These are phyloP conservation scores for Platorchestia sp. DNA, from an alignment of 1,140 invertebrate genomes.

Conservation along the genomic window DNA sequence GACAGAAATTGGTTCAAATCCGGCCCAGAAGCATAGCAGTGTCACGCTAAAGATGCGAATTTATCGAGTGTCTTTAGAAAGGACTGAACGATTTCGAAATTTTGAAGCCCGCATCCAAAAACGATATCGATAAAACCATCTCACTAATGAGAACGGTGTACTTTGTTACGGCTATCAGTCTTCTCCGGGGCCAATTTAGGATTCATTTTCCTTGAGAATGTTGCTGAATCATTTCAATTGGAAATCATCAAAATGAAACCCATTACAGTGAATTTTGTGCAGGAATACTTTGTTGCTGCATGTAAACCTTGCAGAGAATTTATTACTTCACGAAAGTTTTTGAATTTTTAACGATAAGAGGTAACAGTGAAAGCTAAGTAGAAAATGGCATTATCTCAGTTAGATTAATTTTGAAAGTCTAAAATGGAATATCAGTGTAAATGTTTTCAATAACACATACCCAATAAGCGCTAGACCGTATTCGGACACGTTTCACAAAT, in stretches of 20 bases:
- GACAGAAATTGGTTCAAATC: no score
- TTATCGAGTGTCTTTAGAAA: neutral
- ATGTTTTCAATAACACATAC: no score
- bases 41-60: neutral
- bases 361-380: no score
- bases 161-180: neutral
- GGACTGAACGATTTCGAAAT: neutral
- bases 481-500: no score
- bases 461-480: no score
- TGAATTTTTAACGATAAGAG: no score
- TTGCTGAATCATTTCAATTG: neutral
- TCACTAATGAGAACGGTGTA: neutral
- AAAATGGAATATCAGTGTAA: no score
- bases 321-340: no score
- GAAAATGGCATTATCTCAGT: no score
- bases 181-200: neutral
- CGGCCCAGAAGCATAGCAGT: neutral
- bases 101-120: neutral
- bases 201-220: neutral
- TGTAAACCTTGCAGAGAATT: no score
- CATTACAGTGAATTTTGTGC: neutral
- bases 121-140: slow-evolving; percentile 1
- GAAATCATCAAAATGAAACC: neutral
- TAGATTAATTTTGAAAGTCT: no score
- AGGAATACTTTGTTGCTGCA: neutral